Base-by-base conservation (phyloP, 1,140 invertebrate species). In the Fopius arisanus region DNA sequence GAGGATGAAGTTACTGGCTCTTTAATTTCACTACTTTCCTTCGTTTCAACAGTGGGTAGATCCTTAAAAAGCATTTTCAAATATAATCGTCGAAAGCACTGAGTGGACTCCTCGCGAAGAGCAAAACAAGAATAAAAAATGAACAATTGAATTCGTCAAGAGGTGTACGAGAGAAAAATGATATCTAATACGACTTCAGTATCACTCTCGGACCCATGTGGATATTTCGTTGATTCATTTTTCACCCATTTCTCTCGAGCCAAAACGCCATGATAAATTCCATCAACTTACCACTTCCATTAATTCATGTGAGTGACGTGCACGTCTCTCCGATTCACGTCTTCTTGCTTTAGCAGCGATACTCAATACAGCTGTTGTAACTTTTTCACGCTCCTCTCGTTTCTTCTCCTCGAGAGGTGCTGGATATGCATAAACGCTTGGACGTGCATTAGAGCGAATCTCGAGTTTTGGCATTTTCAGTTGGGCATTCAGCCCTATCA, bases 391-490 rank as follows among this genome's bases (percentile, higher is more conserved):
- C 86, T 98, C 96, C 82, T 98, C 97, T 54, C 97, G 95, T 88
- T 99, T 99, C 88, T 99, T 99, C 82, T 99, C 97, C 89, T 99
- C 98, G 21, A 99, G 87, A 0, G 97, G 93, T 19, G 98, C 95
- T 6, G 98, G 98, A 87, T 99, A 99, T 0, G 97, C 98, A 86
- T 97, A 99, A 3, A 95, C 89, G 1, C 96, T 98, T 16, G 98
- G 97, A 80, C 96, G 96, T 0, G 96, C 96, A 84, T 96, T 97
- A 0, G 97, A 99, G 77, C 93, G 93, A 62, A 97, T 92, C 81
- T 98, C 96, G 73, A 98, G 87, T 84, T 97, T 97, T 0, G 98
- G 98, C 97, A 99, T 99, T 86, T 98, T 97, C 0, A 99, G 89
- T 82, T 99, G 95, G 0, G 94, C 92, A 85, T 99, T 99, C 0